A percentile compares a stretch with the other conserved stretches of the same genome.
phyloP scores from a whole-genome alignment of 2,888 invertebrate genomes.

The Anarsia innoxiella region DNA sequence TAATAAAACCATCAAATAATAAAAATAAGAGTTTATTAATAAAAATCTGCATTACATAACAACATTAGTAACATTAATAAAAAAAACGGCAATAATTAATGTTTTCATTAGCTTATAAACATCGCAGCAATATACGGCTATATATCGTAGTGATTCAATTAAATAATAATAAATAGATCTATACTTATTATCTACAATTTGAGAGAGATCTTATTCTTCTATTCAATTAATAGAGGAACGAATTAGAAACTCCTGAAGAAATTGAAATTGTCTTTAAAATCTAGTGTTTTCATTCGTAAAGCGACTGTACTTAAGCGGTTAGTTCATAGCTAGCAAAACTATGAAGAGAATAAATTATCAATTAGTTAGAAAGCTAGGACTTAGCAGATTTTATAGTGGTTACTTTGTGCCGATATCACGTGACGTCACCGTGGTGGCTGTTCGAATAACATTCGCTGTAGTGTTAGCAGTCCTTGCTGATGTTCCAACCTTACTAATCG shows the following conservation, averaged over 20 bases:
- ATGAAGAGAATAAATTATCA: too few relatives aligned
- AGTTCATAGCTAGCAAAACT: too few relatives aligned
- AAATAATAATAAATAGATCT: constrained; percentile 12
- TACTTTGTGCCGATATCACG: constrained; percentile 63
- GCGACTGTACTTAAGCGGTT: too few relatives aligned
- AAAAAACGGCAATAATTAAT: too few relatives aligned
- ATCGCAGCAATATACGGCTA: too few relatives aligned
- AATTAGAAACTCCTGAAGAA: constrained; percentile 13
- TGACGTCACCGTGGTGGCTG: constrained; percentile 54
- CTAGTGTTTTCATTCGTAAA: too few relatives aligned
- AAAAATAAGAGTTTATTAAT: constrained; percentile 33
- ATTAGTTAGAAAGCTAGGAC: too few relatives aligned
- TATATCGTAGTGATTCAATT: too few relatives aligned
- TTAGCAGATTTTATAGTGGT: too few relatives aligned
- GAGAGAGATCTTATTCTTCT: constrained; percentile 21
- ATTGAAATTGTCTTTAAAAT: neutral
- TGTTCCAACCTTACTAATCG: constrained; percentile 53
- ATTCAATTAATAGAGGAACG: constrained; percentile 18
- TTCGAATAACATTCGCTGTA: constrained; percentile 47
- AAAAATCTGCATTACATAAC: constrained; percentile 31
- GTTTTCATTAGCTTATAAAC: too few relatives aligned
- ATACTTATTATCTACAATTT: constrained; percentile 14
- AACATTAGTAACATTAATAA: constrained; percentile 40
- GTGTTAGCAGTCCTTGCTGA: constrained; percentile 54
- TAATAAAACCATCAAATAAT: constrained; percentile 1